phyloP scores from a whole-genome alignment of 2,797 vertebrate genomes.

The Enteromius mattozi region DNA sequence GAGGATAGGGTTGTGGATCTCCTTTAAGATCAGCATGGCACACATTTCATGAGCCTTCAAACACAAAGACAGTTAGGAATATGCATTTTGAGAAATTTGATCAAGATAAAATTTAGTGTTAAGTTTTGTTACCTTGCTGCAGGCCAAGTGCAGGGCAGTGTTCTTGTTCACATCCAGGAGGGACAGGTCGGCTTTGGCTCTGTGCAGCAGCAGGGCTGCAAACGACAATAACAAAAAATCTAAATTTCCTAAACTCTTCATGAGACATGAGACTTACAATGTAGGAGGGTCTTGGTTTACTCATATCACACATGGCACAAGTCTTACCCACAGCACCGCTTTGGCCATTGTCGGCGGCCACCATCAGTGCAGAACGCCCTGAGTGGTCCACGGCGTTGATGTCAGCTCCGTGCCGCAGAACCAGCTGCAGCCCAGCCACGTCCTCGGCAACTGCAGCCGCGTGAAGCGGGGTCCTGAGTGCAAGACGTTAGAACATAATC shows the following conservation, averaged over 20 bases:
- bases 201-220: slow-evolving; percentile 90
- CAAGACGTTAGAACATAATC: background rate
- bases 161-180: slow-evolving; percentile 97
- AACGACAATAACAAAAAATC: background rate
- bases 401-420: slow-evolving; percentile 91
- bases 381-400: slow-evolving; percentile 89
- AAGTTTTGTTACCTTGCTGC: slow-evolving; percentile 88
- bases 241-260: background rate
- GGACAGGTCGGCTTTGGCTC: slow-evolving; percentile 94
- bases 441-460: slow-evolving; percentile 96
- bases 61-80: background rate
- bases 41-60: slow-evolving; percentile 96
- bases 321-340: slow-evolving; percentile 61
- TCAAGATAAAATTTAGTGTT: background rate
- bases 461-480: slow-evolving; percentile 90
- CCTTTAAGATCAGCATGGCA: slow-evolving; percentile 95
- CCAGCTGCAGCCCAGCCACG: slow-evolving; percentile 92
- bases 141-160: slow-evolving; percentile 98
- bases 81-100: background rate
- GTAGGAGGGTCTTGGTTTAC: background rate
- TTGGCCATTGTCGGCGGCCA: slow-evolving; percentile 90
- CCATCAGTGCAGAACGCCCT: slow-evolving; percentile 94
- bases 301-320: background rate
- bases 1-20: slow-evolving; percentile 93
- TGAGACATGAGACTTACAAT: background rate